A percentile compares a stretch with the other conserved stretches of the same genome.
phyloP scores from a whole-genome alignment of 2,888 invertebrate species.

The Ceramica pisi region DNA sequence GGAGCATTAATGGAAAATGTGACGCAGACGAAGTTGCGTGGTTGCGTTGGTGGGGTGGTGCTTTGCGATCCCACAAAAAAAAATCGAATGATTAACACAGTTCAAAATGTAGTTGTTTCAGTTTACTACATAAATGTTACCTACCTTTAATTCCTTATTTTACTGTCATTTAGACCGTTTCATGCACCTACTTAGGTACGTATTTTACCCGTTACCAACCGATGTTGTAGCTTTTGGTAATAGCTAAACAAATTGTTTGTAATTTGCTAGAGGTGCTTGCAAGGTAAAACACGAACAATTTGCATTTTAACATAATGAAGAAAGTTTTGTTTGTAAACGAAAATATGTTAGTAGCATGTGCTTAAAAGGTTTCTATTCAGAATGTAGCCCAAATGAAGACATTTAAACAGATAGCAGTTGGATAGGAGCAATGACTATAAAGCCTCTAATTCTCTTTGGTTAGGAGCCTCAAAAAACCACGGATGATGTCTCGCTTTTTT shows the following conservation, averaged over 20 bases:
- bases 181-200: not conserved
- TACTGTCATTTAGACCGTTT: not conserved
- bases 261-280: constrained; percentile 45
- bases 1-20: too few species aligned
- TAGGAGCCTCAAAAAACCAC: not conserved
- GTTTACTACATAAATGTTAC: not conserved
- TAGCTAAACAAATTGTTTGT: constrained; percentile 52
- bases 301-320: constrained; percentile 45
- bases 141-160: not conserved
- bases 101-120: not conserved
- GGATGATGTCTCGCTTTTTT: not conserved
- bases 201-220: constrained; percentile 14
- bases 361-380: constrained; percentile 21
- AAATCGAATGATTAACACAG: too few species aligned
- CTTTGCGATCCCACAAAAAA: not conserved
- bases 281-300: constrained; percentile 41
- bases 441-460: too few species aligned
- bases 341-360: constrained; percentile 28
- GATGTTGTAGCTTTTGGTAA: constrained; percentile 19
- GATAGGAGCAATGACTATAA: too few species aligned
- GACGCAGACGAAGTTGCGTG: too few species aligned
- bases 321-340: constrained; percentile 31
- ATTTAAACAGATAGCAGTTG: not conserved
- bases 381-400: constrained; percentile 19
- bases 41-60: too few species aligned